Base-by-base conservation (phyloP, 2,797 vertebrate species). In the Martes flavigula region DNA sequence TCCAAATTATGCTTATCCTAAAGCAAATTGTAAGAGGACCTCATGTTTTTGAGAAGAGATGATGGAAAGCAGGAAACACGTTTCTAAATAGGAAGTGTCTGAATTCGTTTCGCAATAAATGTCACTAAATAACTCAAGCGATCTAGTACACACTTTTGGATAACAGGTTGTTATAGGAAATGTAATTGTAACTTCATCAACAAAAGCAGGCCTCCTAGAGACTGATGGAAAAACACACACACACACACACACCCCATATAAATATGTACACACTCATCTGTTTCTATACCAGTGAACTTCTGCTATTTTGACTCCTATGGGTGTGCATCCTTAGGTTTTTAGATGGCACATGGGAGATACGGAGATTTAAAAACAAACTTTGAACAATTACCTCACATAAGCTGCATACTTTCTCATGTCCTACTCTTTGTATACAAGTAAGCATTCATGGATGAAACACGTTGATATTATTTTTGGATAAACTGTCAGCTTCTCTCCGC, bases 51-150 rank as follows among this genome's bases (percentile, higher is more conserved):
- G 38, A 86, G 51, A 94, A 56, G 46, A 92, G 77, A 75, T 70
- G 56, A 73, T 1, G 7, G 13, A 70, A 85, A 92, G 35, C 66
- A 96, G 83, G 89, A 96, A 87, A 95, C 46, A 35, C 15, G 66
- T 70, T 75, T 96, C 87, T 81, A 83, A 87, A 81, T 72, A 51
- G 93, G 89, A 91, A 91, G 51, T 27, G 30, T 92, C 40, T 92
- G n/a, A 86, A 84, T 43, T 96, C 35, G 85, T 96, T 96, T 96
- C 9, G 27, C 64, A 96, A 83, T 72, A 87, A 91, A 77, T 77
- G 58, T 85, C 70, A 35, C 23, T 91, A 84, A 94, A 51, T 70
- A 83, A 81, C 18, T 91, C 62, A 72, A 87, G 10, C 20, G 13
- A 73, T 70, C 75, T 93, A 75, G 23, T 21, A 66, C 23, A 86